Evolutionary conservation across 1,140 invertebrate genomes (phyloP), one percentile per base, ranked within the genome.

Genomic region (Caenorhabditis tropicalis): DNA sequence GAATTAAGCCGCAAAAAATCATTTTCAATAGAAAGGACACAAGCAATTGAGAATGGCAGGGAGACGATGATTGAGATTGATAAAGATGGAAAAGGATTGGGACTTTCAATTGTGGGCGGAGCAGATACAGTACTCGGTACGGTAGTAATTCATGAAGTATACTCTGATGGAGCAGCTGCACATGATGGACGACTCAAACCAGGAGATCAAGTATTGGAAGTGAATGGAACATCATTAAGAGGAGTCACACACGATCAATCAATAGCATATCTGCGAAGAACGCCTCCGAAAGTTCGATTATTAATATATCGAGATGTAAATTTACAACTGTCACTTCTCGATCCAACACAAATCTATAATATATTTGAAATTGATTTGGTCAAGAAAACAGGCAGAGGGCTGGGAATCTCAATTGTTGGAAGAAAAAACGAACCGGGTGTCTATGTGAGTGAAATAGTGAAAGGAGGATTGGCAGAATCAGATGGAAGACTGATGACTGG

Each of bases 381-480:
- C 33, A 98, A 97, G 91, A 98, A 98, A 91, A 93, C 95, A 0
- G 96, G 96, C 12, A 95, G 96, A 92, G 96, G 96, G 74, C 93
- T 98, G 5, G 98, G 97, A 0, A 93, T 99, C 46, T 95, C 95
- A 87, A 94, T 98, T 85, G 80, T 96, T 21, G 95, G 95, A n/a
- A 94, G 95, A 65, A 95, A 95, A 87, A 94, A 94, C 89, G 95
- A 95, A 60, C 94, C 94, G 33, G 96, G 96, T 46, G 95, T 97
- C 82, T 98, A 96, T 91, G 95, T 99, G 84, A 96, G 95, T 29
- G 97, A 99, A 91, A 94, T 99, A 90, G 97, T 98, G 91, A 94
- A 94, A 82, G 97, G 96, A 4, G 95, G 97, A 48, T 94, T 94
- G 81, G 96, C 96, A 0, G 95, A 97, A 88, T 94, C 95, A 48